Percentiles rank a stretch among this genome's conserved stretches.
Conservation (phyloP, 30 jellyfish, hydroid and myxozoan genomes). For the Turritopsis dohrnii region DNA sequence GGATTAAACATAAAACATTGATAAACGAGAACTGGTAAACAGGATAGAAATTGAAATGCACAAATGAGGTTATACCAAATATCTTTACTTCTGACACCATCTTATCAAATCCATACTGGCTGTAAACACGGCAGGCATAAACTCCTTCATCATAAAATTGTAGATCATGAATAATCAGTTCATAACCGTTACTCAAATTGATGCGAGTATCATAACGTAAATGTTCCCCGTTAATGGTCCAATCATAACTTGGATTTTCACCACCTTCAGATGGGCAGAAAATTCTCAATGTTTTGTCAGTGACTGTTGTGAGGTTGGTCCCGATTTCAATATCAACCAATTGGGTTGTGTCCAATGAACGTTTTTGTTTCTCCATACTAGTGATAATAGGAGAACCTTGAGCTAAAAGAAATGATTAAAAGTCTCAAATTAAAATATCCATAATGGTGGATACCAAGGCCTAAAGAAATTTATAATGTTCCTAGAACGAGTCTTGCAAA, state of each 20-base stretch:
- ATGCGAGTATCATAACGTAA: conserved; percentile 49
- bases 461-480: no score
- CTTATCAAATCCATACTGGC: conserved; percentile 59
- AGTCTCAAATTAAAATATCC: neutral
- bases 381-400: conserved; percentile 79
- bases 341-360: conserved; percentile 23
- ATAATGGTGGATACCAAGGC: neutral
- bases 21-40: no score
- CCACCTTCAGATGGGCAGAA: conserved; percentile 70
- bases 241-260: conserved; percentile 33
- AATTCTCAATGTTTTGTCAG: conserved; percentile 61
- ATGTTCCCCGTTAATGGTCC: conserved; percentile 71
- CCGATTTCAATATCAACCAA: conserved; percentile 52
- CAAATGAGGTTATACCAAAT: no score
- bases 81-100: conserved; percentile 41
- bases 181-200: conserved; percentile 23
- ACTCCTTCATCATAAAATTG: conserved; percentile 76
- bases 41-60: no score
- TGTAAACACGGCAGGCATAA: conserved; percentile 63
- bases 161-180: conserved; percentile 45
- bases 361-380: conserved; percentile 30
- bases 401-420: conserved; percentile 28
- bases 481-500: no score
- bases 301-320: conserved; percentile 59
- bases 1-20: no score